Base-by-base conservation (phyloP, 2,888 invertebrate genomes). In the Synanthedon vespiformis region DNA sequence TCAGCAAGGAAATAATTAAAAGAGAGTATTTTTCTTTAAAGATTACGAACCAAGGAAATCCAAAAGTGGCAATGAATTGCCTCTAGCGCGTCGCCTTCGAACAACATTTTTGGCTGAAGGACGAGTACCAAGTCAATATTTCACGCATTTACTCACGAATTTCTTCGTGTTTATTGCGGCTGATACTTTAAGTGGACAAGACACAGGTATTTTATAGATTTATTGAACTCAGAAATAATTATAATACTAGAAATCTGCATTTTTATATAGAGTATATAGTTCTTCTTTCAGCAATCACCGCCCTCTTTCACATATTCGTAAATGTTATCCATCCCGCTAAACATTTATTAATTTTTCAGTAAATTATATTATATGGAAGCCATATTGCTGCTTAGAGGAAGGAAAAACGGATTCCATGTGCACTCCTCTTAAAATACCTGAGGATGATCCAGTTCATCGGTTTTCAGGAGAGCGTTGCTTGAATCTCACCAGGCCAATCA, bases 61-160 rank as follows among this genome's bases (percentile, higher is more conserved):
- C 0, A 52, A 57, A 44, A 53, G 54, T 5, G 74, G 74, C 1
- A 51, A 55, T 0, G 57, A 57, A 0, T 53, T 70, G 11, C 64
- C 68, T 0, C 49, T 54, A 0, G 50, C 59, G 0, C 60, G 74
- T 49, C 41, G 48, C 3, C 48, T 72, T 5, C 64, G 75, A 27
- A 76, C 75, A 2, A 60, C 57, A 0, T 4, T 68, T 0, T 27
- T 76, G 2, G 41, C 57, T 0, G 61, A 63, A 12, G 70, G 70
- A 1, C 55, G 54, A 4, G 61, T 63, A 1, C 58, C 62, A 1
- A 65, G 67, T 53, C 52, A 16, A 2, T 49, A 22, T 2, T 65
- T 67, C 16, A 71, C 67, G 1, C 64, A 52, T 8, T 41, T 55
- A 8, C 47, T 51, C 5, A 50, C 55, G 2, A 40, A 55, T 34